These are phyloP conservation scores for Carabus problematicus DNA, from an alignment of 2,888 invertebrate species.

Conservation along the genomic window DNA sequence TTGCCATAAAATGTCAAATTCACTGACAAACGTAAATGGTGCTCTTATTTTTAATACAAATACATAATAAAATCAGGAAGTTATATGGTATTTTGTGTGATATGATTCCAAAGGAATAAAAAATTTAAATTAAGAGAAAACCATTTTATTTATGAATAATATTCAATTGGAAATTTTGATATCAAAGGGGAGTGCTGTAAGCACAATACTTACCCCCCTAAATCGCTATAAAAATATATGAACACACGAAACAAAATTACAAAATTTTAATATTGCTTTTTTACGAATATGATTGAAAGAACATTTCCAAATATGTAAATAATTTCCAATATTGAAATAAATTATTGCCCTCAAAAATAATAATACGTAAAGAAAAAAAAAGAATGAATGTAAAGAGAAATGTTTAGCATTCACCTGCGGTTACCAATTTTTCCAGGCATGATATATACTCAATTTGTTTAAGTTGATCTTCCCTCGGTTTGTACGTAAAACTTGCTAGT, in stretches of 20 bases:
- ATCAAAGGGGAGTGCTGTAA: too few relatives aligned
- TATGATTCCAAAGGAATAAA: too few relatives aligned
- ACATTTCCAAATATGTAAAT: not conserved
- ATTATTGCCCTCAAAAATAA: not conserved
- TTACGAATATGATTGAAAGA: not conserved
- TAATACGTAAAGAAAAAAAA: not conserved
- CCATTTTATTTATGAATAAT: too few relatives aligned
- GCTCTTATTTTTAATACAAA: too few relatives aligned
- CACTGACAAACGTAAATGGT: too few relatives aligned
- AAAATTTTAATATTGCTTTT: not conserved
- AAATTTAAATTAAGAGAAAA: too few relatives aligned
- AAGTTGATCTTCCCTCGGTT: constrained; percentile 31
- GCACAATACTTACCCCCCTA: too few relatives aligned
- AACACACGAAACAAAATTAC: not conserved
- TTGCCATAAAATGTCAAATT: too few relatives aligned
- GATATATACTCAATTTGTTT: constrained; percentile 37
- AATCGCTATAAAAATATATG: not conserved
- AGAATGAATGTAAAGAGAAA: too few relatives aligned
- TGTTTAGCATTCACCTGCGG: constrained; percentile 26
- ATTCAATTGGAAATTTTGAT: too few relatives aligned
- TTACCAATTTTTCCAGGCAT: constrained; percentile 31
- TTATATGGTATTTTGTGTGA: too few relatives aligned
- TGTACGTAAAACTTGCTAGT: constrained; percentile 27
- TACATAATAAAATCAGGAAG: too few relatives aligned
- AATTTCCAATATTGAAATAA: not conserved